Evolutionary conservation across 2,797 vertebrate species (phyloP).

Genomic region (Oryzias sinensis): DNA sequence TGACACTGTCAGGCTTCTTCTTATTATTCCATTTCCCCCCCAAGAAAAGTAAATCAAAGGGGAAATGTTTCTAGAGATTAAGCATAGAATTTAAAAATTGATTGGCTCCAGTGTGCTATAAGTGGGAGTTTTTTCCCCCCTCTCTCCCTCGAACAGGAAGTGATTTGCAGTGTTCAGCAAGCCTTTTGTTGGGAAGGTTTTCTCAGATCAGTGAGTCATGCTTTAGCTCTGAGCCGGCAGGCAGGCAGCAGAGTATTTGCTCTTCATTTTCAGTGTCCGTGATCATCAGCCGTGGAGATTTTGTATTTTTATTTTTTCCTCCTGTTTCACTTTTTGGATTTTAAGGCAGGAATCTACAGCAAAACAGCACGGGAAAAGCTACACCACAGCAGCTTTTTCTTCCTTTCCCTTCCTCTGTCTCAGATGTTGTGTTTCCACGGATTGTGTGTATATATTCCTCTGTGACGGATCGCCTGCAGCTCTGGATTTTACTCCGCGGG

Average conservation of each 20-base stretch:
- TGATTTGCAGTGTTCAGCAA: slow-evolving; percentile 98
- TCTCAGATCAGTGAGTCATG: slow-evolving; percentile 98
- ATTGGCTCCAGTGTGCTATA: slow-evolving; percentile 93
- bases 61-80: slow-evolving; percentile 68
- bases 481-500: slow-evolving; percentile 67
- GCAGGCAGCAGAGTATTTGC: slow-evolving; percentile 68
- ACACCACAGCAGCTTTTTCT: slow-evolving; percentile 53
- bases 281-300: slow-evolving; percentile 72
- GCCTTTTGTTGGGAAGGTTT: slow-evolving; percentile 99
- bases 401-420: slow-evolving; percentile 51
- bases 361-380: slow-evolving; percentile 56
- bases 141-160: slow-evolving; percentile 92
- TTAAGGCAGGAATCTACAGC: slow-evolving; percentile 44
- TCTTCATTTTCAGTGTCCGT: slow-evolving; percentile 61
- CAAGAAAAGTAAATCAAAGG: slow-evolving; percentile 46
- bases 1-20: slow-evolving; percentile 35
- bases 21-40: slow-evolving; percentile 43
- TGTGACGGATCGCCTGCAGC: slow-evolving; percentile 66
- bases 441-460: slow-evolving; percentile 68
- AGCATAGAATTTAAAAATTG: slow-evolving; percentile 91
- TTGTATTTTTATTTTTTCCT: slow-evolving; percentile 47
- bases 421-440: slow-evolving; percentile 69
- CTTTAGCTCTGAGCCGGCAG: slow-evolving; percentile 93
- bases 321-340: slow-evolving; percentile 44
- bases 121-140: slow-evolving; percentile 84